These are phyloP conservation scores for Cyprinodon brontotheroides DNA, from an alignment of 2,113 vertebrate species.

Conservation along the genomic window DNA sequence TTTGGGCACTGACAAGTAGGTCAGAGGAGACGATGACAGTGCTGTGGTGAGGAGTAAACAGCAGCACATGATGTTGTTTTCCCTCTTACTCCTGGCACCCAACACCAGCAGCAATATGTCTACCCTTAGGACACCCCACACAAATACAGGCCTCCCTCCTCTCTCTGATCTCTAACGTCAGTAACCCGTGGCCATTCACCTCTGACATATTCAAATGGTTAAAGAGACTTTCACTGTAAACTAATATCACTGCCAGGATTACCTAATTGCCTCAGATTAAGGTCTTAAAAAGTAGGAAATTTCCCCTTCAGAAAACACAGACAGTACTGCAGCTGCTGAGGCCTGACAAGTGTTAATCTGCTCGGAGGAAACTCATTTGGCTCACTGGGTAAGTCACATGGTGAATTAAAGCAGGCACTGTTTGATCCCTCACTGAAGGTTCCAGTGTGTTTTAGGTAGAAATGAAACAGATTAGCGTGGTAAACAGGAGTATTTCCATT, in stretches of 20 bases:
- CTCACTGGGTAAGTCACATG: slow-evolving; percentile 56
- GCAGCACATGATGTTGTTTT: slow-evolving; percentile 85
- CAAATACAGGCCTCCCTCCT: slow-evolving; percentile 43
- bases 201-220: slow-evolving; percentile 73
- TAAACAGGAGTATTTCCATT: slow-evolving; percentile 14
- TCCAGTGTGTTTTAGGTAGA: slow-evolving; percentile 4
- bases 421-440: not conserved
- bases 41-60: slow-evolving; percentile 81
- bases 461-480: slow-evolving; percentile 7
- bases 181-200: slow-evolving; percentile 68
- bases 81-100: slow-evolving; percentile 76
- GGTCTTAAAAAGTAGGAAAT: slow-evolving; percentile 53
- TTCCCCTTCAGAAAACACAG: slow-evolving; percentile 54
- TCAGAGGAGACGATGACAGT: slow-evolving; percentile 80
- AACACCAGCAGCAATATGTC: slow-evolving; percentile 70
- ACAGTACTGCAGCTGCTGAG: slow-evolving; percentile 60
- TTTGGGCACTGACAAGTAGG: slow-evolving; percentile 83
- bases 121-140: slow-evolving; percentile 66
- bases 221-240: slow-evolving; percentile 55
- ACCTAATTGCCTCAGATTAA: slow-evolving; percentile 45
- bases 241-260: slow-evolving; percentile 29
- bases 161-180: slow-evolving; percentile 59
- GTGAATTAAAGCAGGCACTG: slow-evolving; percentile 53
- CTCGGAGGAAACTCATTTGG: slow-evolving; percentile 66
- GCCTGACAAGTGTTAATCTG: slow-evolving; percentile 73